phyloP scores from a whole-genome alignment of 2,797 vertebrate species.

The Cirrhinus molitorella region DNA sequence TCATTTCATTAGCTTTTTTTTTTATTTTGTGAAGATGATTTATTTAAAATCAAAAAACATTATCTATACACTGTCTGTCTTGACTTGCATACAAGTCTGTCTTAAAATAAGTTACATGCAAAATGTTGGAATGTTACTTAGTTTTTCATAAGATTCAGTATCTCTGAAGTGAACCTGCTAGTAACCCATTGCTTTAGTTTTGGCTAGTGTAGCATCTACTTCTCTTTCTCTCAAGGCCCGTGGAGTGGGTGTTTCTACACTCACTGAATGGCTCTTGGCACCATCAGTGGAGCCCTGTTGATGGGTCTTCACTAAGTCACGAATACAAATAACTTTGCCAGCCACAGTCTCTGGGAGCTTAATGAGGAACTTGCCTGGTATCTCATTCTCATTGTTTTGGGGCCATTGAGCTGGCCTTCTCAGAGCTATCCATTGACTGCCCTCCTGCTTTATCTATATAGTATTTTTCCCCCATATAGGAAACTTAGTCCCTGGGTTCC shows the following conservation, averaged over 20 bases:
- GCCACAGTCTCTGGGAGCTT: constrained; percentile 25
- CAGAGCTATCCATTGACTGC: not conserved
- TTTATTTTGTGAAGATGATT: no score
- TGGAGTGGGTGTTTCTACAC: constrained; percentile 42
- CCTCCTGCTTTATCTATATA: constrained; percentile 12
- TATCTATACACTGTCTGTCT: no score
- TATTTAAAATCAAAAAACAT: no score
- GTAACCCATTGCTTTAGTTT: not conserved
- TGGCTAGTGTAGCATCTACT: not conserved
- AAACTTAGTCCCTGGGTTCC: not conserved
- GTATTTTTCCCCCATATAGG: not conserved
- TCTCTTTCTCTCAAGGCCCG: not conserved
- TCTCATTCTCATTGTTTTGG: constrained; percentile 26
- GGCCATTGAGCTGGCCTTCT: constrained; percentile 1
- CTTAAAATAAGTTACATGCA: no score
- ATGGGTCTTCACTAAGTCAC: constrained; percentile 31
- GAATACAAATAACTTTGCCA: constrained; percentile 29
- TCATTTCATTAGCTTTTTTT: no score
- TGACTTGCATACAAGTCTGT: no score
- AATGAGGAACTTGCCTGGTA: constrained; percentile 23
- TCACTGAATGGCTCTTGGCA: constrained; percentile 18
- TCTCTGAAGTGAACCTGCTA: constrained; percentile 2
- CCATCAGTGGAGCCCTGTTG: constrained; percentile 21
- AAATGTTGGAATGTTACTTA: no score
- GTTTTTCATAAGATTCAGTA: no score